A percentile compares a stretch with the other conserved stretches of the same genome.
Evolutionary conservation across 2,888 invertebrate genomes (phyloP).

Genomic region (Nemotelus nigrinus): DNA sequence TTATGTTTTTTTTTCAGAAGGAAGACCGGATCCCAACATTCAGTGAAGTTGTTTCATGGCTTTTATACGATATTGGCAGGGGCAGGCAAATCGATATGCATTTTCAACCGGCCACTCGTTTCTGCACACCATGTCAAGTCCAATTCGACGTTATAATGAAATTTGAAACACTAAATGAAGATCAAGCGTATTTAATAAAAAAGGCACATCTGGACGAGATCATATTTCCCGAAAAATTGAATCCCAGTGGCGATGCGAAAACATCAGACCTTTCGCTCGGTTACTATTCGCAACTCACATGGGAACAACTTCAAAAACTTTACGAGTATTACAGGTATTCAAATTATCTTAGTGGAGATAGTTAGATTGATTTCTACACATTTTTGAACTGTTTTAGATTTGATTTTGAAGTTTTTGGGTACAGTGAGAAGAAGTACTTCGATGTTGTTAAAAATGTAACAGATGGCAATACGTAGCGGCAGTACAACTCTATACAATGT

Average conservation of each 20-base stretch:
- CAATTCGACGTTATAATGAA: constrained; percentile 83
- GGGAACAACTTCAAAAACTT: constrained; percentile 78
- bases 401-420: constrained; percentile 89
- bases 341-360: background rate
- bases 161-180: constrained; percentile 84
- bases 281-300: constrained; percentile 80
- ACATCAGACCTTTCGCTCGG: constrained; percentile 77
- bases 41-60: constrained; percentile 82
- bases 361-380: background rate
- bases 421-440: constrained; percentile 77
- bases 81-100: constrained; percentile 80
- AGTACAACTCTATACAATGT: no score
- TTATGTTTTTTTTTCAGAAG: constrained; percentile 4
- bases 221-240: constrained; percentile 85
- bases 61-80: constrained; percentile 74
- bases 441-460: constrained; percentile 67
- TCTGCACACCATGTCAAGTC: constrained; percentile 87
- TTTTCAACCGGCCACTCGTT: constrained; percentile 84
- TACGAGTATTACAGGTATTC: constrained; percentile 81
- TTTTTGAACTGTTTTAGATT: constrained; percentile 69
- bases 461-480: background rate
- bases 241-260: constrained; percentile 80
- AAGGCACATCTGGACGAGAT: constrained; percentile 78
- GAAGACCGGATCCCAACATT: constrained; percentile 71
- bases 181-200: constrained; percentile 83